phyloP scores from a whole-genome alignment of 2,113 vertebrate genomes.

The Daubentonia madagascariensis region DNA sequence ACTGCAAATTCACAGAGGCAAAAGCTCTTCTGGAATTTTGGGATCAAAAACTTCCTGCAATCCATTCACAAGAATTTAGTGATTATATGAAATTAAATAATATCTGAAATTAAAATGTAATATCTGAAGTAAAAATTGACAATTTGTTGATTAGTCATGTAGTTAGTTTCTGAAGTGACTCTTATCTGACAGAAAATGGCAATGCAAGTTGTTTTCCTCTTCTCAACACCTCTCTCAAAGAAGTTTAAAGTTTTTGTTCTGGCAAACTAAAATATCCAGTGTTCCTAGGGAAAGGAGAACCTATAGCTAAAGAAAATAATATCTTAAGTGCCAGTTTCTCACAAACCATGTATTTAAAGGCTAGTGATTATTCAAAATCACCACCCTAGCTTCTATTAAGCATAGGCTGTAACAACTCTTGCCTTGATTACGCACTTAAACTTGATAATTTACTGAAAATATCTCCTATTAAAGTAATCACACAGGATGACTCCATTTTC shows the following conservation, averaged over 20 bases:
- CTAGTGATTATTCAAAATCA: neutral
- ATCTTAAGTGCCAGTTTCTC: conserved; percentile 11
- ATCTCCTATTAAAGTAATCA: neutral
- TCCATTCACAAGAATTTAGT: neutral
- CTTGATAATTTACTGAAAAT: neutral
- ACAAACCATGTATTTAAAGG: conserved; percentile 10
- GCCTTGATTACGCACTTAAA: conserved; percentile 63
- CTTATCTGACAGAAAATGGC: neutral
- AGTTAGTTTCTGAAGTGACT: neutral
- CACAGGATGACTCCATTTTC: neutral
- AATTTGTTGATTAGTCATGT: neutral
- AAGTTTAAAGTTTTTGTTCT: conserved; percentile 4
- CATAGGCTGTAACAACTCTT: neutral
- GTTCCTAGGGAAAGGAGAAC: neutral
- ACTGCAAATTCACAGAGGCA: neutral
- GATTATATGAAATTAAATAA: conserved; percentile 12
- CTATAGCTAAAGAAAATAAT: neutral
- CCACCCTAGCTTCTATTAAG: neutral
- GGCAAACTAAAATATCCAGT: conserved; percentile 2
- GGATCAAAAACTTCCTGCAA: neutral
- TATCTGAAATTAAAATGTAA: conserved; percentile 5
- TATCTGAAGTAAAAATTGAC: conserved; percentile 18
- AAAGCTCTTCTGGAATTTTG: neutral
- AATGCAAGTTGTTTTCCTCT: neutral
- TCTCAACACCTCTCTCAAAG: conserved; percentile 8